A percentile compares a stretch with the other conserved stretches of the same genome.
Evolutionary conservation across 2,797 vertebrate genomes (phyloP).

Genomic region (Buphagus erythrorhynchus): DNA sequence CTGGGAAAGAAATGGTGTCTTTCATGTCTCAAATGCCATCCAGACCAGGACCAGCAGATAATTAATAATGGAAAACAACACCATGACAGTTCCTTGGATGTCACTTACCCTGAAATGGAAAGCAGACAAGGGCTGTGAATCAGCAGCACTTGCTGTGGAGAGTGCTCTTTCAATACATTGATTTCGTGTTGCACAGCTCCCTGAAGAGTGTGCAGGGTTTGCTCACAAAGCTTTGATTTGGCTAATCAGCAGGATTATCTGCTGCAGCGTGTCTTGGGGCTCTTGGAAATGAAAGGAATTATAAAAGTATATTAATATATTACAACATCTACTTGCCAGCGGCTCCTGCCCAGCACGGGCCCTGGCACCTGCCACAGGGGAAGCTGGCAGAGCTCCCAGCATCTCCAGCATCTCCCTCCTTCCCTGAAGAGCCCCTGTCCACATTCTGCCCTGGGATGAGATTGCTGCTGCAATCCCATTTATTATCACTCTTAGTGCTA

Average conservation of each 20-base stretch:
- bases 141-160: background rate
- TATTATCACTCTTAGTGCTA: background rate
- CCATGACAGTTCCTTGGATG: background rate
- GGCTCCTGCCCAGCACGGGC: background rate
- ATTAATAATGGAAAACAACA: background rate
- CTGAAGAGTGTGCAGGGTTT: background rate
- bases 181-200: background rate
- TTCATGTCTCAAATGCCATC: background rate
- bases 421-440: background rate
- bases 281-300: conserved; percentile 37
- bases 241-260: conserved; percentile 45
- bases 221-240: conserved; percentile 39
- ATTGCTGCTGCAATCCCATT: background rate
- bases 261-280: background rate
- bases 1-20: background rate
- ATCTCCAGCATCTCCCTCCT: background rate
- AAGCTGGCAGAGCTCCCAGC: background rate
- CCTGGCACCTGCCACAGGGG: background rate
- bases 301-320: background rate
- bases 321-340: background rate
- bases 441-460: background rate
- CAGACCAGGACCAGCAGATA: background rate
- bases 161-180: background rate
- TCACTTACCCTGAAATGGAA: background rate
- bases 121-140: background rate